Percentiles rank a stretch among this genome's conserved stretches.
Conservation (phyloP, 2,888 invertebrate species). For the Beris chalybata region DNA sequence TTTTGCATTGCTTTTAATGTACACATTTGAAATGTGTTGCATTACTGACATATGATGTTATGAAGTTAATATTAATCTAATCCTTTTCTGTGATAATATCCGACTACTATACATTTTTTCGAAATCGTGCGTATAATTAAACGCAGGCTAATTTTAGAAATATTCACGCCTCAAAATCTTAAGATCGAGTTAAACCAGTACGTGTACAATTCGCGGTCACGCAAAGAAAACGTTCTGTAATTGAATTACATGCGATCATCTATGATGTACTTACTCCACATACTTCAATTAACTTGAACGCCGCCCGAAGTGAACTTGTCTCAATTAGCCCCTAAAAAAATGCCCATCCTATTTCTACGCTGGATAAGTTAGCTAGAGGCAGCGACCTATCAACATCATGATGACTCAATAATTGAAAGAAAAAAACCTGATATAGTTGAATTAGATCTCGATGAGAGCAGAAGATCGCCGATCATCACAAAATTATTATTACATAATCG, state of each 20-base stretch:
- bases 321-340: conserved; percentile 19
- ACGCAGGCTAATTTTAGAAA: no score
- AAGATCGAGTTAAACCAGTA: no score
- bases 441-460: conserved; percentile 11
- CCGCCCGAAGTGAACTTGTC: background rate
- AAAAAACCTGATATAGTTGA: background rate
- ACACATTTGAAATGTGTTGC: no score
- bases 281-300: conserved; percentile 8
- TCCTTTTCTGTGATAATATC: no score
- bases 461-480: background rate
- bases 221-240: conserved; percentile 1
- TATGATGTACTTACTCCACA: conserved; percentile 3
- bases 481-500: conserved; percentile 6
- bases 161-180: no score
- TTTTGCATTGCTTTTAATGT: no score
- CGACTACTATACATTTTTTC: no score
- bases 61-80: no score
- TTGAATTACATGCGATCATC: conserved; percentile 14
- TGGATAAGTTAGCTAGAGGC: background rate
- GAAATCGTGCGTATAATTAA: no score
- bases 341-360: background rate
- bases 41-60: no score
- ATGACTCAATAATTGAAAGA: conserved; percentile 18
- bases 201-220: background rate
- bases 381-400: conserved; percentile 5